Percentiles rank a stretch among this genome's conserved stretches.
Evolutionary conservation across 2,888 invertebrate genomes (phyloP).

Genomic region (Blastobasis adustella): DNA sequence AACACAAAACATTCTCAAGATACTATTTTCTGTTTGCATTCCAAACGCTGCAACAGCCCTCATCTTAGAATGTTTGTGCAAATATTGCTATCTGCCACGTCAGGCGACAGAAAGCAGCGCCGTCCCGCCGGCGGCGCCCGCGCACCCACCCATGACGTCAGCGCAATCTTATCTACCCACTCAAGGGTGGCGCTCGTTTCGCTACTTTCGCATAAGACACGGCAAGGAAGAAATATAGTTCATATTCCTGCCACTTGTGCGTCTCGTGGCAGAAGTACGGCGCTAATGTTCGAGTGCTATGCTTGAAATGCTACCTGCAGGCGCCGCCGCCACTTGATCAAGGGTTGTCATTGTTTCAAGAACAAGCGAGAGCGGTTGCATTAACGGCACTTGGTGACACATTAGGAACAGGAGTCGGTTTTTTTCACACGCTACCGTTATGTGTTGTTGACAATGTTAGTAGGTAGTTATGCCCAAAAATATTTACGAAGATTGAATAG

Average conservation of each 20-base stretch:
- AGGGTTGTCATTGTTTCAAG: conserved; percentile 42
- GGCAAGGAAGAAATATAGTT: conserved; percentile 12
- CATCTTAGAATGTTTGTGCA: background rate
- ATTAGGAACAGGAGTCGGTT: too few relatives aligned
- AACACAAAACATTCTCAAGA: too few relatives aligned
- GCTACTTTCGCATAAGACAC: conserved; percentile 17
- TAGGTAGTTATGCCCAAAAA: too few relatives aligned
- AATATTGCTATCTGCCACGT: conserved; percentile 4
- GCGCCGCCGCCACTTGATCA: conserved; percentile 44
- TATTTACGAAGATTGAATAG: too few relatives aligned
- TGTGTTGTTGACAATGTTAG: too few relatives aligned
- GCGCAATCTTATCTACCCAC: too few relatives aligned
- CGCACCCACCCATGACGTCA: background rate
- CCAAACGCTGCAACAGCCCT: too few relatives aligned
- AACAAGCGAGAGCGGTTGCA: conserved; percentile 14
- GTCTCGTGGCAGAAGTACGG: too few relatives aligned
- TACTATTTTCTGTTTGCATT: too few relatives aligned
- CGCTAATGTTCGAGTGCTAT: conserved; percentile 1
- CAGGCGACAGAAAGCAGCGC: conserved; percentile 32
- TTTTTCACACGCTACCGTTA: too few relatives aligned
- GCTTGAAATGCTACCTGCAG: conserved; percentile 39
- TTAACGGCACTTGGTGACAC: conserved; percentile 13
- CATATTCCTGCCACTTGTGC: background rate
- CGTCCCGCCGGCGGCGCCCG: conserved; percentile 17
- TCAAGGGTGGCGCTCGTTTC: conserved; percentile 18